Evolutionary conservation across 1,140 invertebrate species (phyloP).

Genomic region (Diorhabda elongata): DNA sequence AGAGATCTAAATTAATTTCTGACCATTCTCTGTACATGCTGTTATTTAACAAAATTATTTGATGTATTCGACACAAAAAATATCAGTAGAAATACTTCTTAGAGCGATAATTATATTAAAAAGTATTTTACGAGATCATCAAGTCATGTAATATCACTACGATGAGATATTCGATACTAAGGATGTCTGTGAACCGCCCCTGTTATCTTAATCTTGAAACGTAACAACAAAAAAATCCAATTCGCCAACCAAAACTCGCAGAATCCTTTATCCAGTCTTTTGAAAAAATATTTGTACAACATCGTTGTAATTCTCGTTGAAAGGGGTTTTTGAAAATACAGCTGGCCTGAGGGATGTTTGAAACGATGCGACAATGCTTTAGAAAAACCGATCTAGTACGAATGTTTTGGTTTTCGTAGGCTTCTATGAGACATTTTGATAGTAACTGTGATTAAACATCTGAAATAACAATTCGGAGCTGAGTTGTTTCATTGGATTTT

Average conservation of each 20-base stretch:
- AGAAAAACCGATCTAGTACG: neutral
- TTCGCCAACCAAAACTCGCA: slow-evolving; percentile 7
- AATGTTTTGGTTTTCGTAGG: slow-evolving; percentile 7
- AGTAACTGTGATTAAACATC: neutral
- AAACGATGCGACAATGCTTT: slow-evolving; percentile 6
- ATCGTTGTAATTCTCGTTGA: slow-evolving; percentile 1
- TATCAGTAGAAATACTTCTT: too few species aligned
- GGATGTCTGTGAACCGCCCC: neutral
- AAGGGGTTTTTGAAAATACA: slow-evolving; percentile 12
- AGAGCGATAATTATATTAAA: too few species aligned
- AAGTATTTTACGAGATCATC: too few species aligned
- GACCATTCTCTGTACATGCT: too few species aligned
- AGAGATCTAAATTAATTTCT: too few species aligned
- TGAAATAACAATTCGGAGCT: slow-evolving; percentile 5
- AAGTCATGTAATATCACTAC: too few species aligned
- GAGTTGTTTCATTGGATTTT: too few species aligned
- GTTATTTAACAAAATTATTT: too few species aligned
- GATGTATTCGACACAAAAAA: too few species aligned
- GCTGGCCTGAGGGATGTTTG: neutral
- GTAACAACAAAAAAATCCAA: slow-evolving; percentile 16
- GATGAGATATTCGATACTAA: too few species aligned
- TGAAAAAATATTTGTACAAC: slow-evolving; percentile 18
- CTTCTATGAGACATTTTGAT: neutral
- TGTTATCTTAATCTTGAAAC: slow-evolving; percentile 6
- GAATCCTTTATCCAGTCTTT: slow-evolving; percentile 13